Conservation (phyloP, 1,140 invertebrate species). For the Periplaneta americana region DNA sequence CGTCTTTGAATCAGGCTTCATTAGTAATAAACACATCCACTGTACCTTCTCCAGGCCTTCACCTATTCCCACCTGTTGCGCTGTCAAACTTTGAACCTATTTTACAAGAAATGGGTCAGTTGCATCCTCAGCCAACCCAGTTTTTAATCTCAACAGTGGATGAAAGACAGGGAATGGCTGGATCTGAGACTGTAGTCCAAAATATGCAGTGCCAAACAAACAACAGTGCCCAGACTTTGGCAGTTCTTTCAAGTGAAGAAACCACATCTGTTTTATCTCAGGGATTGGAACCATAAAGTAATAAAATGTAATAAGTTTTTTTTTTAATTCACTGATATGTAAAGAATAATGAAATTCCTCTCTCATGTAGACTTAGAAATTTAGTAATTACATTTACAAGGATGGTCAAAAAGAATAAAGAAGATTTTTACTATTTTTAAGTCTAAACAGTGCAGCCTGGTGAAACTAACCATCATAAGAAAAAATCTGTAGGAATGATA, state of each 20-base stretch:
- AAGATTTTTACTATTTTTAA: no score
- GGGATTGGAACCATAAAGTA: not conserved
- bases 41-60: not conserved
- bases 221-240: not conserved
- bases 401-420: no score
- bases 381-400: no score
- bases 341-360: no score
- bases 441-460: no score
- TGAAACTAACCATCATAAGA: no score
- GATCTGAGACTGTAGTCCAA: not conserved
- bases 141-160: not conserved
- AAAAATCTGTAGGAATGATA: no score
- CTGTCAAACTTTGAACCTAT: constrained; percentile 7
- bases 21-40: no score
- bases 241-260: constrained; percentile 8
- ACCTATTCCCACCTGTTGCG: not conserved
- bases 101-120: not conserved
- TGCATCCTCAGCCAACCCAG: not conserved
- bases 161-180: not conserved
- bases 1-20: not conserved
- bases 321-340: no score
- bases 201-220: not conserved
- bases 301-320: not conserved
- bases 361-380: no score
- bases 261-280: constrained; percentile 11